Evolutionary conservation across 2,888 invertebrate species (phyloP), one percentile per base, ranked within the genome.

Genomic region (Rugalucina vietnamica): DNA sequence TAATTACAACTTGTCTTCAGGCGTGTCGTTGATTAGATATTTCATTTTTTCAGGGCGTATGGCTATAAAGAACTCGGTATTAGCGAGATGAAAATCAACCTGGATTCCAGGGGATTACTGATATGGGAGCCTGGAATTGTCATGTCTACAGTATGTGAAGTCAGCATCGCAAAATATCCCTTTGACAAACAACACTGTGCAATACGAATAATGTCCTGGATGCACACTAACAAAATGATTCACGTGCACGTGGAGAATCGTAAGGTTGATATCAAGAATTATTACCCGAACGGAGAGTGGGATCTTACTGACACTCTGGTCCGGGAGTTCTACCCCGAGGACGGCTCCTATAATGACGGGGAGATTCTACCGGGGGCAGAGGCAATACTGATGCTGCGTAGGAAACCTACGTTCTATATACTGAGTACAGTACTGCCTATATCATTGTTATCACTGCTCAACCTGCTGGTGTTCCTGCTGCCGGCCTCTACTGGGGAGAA

Each of bases 161-260:
- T 91, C 24, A 89, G 90, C 84, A 90, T 91, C 36, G 89, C 88
- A 32, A 88, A 90, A 39, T 91, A 91, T 65, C 91, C 91, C 21
- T 91, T 91, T 74, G 91, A 91, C 81, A 87, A 88, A 10, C 91
- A 91, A 76, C 76, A 80, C 27, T 91, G 91, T 81, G 88, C 89
- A 69, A 89, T 91, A 10, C 83, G 91, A n/a, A 88, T 90, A 76
- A 86, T 91, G 78, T 90, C 91, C 12, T 91, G 91, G 91, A 91
- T 91, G 91, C 89, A 91, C 73, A 91, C 91, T n/a, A 91, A 91
- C 75, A 88, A 87, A 27, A 90, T 89, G 8, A 65, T 91, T 71
- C 84, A 85, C 1, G 90, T 91, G 18, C 74, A 71, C 1, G 90
- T 90, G 0, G 90, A 90, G 34, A 83, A 76, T 18, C 79, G 87